phyloP scores from a whole-genome alignment of 1,140 invertebrate genomes.

The Physella acuta region DNA sequence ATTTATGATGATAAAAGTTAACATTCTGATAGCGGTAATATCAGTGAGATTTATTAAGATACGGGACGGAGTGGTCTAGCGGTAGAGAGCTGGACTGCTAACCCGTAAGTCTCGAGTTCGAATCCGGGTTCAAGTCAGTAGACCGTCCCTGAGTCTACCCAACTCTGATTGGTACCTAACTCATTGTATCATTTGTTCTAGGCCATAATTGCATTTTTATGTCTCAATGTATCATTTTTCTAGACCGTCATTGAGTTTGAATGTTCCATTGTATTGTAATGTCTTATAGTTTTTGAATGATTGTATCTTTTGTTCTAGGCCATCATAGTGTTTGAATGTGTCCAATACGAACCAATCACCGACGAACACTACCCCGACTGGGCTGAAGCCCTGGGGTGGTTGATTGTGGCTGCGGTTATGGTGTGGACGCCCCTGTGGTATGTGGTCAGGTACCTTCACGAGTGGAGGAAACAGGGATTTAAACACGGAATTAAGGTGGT shows the following conservation, averaged over 20 bases:
- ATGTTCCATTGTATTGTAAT: neutral
- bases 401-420: constrained; percentile 32
- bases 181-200: too few species aligned
- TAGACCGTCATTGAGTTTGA: neutral
- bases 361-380: constrained; percentile 39
- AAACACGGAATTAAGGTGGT: constrained; percentile 19
- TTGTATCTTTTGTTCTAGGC: constrained; percentile 56
- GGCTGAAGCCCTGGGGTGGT: constrained; percentile 43
- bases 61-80: too few species aligned
- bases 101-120: too few species aligned
- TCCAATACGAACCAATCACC: constrained; percentile 63
- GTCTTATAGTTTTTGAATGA: neutral
- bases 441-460: constrained; percentile 5
- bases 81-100: too few species aligned
- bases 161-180: too few species aligned
- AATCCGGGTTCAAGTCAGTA: too few species aligned
- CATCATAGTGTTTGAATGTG: constrained; percentile 66
- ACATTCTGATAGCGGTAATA: too few species aligned
- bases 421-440: constrained; percentile 36
- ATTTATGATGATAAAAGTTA: too few species aligned
- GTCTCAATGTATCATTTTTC: neutral
- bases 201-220: neutral
- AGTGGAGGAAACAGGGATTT: neutral
- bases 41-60: too few species aligned
- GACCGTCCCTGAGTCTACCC: too few species aligned